These are phyloP conservation scores for Rutpela maculata DNA, from an alignment of 2,888 invertebrate species.

Conservation along the genomic window DNA sequence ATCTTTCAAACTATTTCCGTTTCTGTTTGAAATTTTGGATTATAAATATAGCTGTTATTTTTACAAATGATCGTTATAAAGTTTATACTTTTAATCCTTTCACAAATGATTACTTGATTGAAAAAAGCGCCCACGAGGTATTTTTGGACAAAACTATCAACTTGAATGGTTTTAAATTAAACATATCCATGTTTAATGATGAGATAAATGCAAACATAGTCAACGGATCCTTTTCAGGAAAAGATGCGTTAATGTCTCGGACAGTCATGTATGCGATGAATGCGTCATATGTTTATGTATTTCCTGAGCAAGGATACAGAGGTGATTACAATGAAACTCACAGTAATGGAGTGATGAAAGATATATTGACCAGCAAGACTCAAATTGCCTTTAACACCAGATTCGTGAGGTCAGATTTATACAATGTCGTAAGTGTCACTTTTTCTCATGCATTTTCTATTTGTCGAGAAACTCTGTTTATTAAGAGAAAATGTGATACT, in stretches of 20 bases:
- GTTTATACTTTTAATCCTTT: slow-evolving; percentile 28
- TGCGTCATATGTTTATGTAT: background rate
- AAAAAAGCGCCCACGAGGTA: background rate
- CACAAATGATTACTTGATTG: background rate
- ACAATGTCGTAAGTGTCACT: slow-evolving; percentile 10
- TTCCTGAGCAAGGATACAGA: background rate
- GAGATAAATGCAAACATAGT: background rate
- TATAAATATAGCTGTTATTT: slow-evolving; percentile 11
- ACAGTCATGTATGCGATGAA: slow-evolving; percentile 7
- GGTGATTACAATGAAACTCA: slow-evolving; percentile 1
- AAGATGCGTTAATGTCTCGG: slow-evolving; percentile 5
- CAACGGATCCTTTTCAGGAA: background rate
- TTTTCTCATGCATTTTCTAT: background rate
- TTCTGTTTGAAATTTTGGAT: slow-evolving; percentile 27
- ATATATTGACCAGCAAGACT: background rate
- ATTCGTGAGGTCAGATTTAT: background rate
- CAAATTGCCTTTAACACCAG: slow-evolving; percentile 28
- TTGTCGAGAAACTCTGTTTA: too few relatives aligned
- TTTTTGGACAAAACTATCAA: slow-evolving; percentile 22
- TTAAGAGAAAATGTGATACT: too few relatives aligned
- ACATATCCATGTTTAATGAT: slow-evolving; percentile 23
- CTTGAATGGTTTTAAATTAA: slow-evolving; percentile 13
- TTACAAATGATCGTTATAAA: background rate
- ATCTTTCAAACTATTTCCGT: slow-evolving; percentile 11
- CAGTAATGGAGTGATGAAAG: background rate